phyloP scores from a whole-genome alignment of 2,888 invertebrate genomes.

The Drosophila nigricruria region DNA sequence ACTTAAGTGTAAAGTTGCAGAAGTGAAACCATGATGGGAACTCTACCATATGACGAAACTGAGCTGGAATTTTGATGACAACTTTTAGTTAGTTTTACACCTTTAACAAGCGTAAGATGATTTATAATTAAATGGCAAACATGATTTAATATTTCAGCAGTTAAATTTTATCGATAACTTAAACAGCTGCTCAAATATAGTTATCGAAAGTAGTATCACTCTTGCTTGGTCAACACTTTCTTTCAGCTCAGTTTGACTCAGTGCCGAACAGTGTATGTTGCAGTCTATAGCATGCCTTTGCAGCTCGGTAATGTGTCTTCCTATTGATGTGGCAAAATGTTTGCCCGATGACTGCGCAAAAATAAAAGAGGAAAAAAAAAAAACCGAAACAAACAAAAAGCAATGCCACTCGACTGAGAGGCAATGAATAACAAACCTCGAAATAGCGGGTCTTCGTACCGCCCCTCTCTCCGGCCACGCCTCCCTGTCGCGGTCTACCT shows the following conservation, averaged over 20 bases:
- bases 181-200: too few species aligned
- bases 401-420: constrained; percentile 36
- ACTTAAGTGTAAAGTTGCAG: too few species aligned
- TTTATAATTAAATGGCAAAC: neutral
- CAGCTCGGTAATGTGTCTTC: constrained; percentile 39
- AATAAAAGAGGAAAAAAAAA: constrained; percentile 27
- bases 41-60: too few species aligned
- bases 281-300: neutral
- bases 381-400: constrained; percentile 40
- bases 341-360: constrained; percentile 60
- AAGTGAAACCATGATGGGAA: neutral
- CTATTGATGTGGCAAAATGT: constrained; percentile 51
- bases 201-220: neutral
- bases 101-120: neutral
- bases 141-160: neutral
- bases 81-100: neutral
- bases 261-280: neutral
- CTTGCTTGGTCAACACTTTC: neutral
- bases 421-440: constrained; percentile 40
- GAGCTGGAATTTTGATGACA: neutral
- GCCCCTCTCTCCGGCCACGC: neutral
- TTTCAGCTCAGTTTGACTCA: neutral
- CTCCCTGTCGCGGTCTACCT: constrained; percentile 1
- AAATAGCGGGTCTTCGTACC: neutral
- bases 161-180: neutral